Evolutionary conservation across 2,113 vertebrate genomes (phyloP), one percentile per base, ranked within the genome.

Genomic region (Dasyprocta punctata): DNA sequence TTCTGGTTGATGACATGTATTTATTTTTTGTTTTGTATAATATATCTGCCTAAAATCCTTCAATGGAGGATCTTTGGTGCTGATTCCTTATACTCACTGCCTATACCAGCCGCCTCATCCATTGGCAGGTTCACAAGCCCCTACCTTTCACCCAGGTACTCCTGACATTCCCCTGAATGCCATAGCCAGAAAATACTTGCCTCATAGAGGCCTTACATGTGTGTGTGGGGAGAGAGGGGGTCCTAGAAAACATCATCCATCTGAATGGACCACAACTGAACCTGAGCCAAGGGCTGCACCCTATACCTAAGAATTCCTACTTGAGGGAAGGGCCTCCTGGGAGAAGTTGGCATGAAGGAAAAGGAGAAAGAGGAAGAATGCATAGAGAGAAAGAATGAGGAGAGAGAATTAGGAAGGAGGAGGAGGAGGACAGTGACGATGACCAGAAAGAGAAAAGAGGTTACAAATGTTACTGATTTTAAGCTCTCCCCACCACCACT

Each of bases 1-100:
- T 81, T 94, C 63, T 82, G 56, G 0, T n/a, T 97, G 89, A 80
- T 63, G 56, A 75, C 69, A 7, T 47, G 30, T 78, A 24, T 78
- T 94, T 92, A 82, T 52, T 87, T 92, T 92, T 86, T 77, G 69
- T 22, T 96, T 89, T 96, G 54, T 38, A 36, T 80, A 90, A 61
- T 19, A 86, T 13, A 65, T 28, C 26, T 90, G 54, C 49, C 60
- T 54, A 38, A 82, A 92, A n/a, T 33, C 33, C 36, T 75, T 84
- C 38, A 14, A 67, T 26, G 75, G 26, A 3, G 61, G 47, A 12
- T 71, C 89, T 86, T 33, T 49, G 56, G 52, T 30, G 1, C 44
- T 92, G 38, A 61, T 54, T 80, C 4, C 83, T 78, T 33, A 69
- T 61, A 44, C 22, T 65, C 6, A 56, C 11, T 17, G 20, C 28